A percentile compares a stretch with the other conserved stretches of the same genome.
phyloP scores from a whole-genome alignment of 2,888 invertebrate genomes.

The Cosmia pyralina region DNA sequence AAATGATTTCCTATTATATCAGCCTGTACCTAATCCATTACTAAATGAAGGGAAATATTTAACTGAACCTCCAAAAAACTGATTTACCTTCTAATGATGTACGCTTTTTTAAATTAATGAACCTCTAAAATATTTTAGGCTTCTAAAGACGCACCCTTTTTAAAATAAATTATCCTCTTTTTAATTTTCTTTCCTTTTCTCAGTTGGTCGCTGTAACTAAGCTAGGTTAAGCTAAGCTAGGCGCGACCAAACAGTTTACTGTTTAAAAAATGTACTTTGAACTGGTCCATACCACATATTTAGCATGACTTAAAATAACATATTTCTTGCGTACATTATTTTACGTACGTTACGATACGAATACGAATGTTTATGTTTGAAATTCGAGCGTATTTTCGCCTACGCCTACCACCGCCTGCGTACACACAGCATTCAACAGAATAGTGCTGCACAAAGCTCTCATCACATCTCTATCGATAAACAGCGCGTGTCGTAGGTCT shows the following conservation, averaged over 20 bases:
- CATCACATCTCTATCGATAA: constrained; percentile 64
- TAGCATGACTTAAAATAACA: constrained; percentile 18
- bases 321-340: too few species aligned
- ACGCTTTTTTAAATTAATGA: too few species aligned
- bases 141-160: too few species aligned
- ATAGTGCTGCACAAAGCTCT: constrained; percentile 46
- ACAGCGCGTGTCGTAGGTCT: constrained; percentile 62
- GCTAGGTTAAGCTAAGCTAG: too few species aligned
- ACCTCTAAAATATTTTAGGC: too few species aligned
- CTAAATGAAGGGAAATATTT: background rate
- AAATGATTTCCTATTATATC: background rate
- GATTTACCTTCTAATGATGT: too few species aligned
- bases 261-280: constrained; percentile 1
- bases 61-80: too few species aligned
- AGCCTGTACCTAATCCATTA: background rate
- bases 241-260: too few species aligned
- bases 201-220: too few species aligned
- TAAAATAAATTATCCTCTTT: too few species aligned
- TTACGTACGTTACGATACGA: background rate
- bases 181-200: too few species aligned
- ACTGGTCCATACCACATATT: background rate
- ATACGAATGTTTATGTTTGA: constrained; percentile 17
- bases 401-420: background rate
- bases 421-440: constrained; percentile 17
- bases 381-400: constrained; percentile 4